phyloP scores from a whole-genome alignment of 2,797 vertebrate species.

The Notolabrus celidotus region DNA sequence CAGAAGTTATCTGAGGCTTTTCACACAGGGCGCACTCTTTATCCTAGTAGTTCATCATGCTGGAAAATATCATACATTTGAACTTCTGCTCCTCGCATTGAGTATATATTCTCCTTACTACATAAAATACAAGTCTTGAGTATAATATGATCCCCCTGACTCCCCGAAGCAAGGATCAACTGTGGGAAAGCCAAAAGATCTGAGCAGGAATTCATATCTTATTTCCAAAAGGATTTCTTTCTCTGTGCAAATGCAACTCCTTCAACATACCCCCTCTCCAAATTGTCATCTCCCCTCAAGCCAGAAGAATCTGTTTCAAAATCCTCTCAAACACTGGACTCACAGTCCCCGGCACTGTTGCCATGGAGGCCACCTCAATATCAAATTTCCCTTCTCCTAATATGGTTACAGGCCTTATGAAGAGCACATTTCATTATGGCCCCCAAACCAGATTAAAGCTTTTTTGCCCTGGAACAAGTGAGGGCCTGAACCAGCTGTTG shows the following conservation, averaged over 20 bases:
- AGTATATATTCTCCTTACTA: slow-evolving; percentile 3
- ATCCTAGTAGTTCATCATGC: neutral
- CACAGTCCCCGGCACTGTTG: slow-evolving; percentile 56
- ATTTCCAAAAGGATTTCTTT: slow-evolving; percentile 66
- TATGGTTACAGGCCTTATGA: slow-evolving; percentile 76
- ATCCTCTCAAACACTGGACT: slow-evolving; percentile 73
- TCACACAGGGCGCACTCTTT: neutral
- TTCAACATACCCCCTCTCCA: slow-evolving; percentile 26
- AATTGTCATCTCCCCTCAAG: slow-evolving; percentile 67
- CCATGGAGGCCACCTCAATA: slow-evolving; percentile 77
- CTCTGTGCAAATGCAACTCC: slow-evolving; percentile 53
- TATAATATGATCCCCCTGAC: slow-evolving; percentile 14
- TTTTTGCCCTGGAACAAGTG: slow-evolving; percentile 66
- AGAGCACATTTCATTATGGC: slow-evolving; percentile 81
- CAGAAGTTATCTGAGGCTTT: neutral
- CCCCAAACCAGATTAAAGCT: slow-evolving; percentile 77
- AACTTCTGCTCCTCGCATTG: slow-evolving; percentile 3
- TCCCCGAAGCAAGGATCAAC: slow-evolving; percentile 17
- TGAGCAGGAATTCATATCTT: slow-evolving; percentile 61
- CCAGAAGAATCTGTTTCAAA: slow-evolving; percentile 68
- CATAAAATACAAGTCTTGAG: slow-evolving; percentile 11
- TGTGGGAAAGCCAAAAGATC: slow-evolving; percentile 58
- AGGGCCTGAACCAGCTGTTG: slow-evolving; percentile 69
- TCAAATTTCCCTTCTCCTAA: slow-evolving; percentile 73
- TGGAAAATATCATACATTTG: slow-evolving; percentile 4